Evolutionary conservation across 2,888 invertebrate genomes (phyloP), one percentile per base, ranked within the genome.

Genomic region (Ormyrus labotus): DNA sequence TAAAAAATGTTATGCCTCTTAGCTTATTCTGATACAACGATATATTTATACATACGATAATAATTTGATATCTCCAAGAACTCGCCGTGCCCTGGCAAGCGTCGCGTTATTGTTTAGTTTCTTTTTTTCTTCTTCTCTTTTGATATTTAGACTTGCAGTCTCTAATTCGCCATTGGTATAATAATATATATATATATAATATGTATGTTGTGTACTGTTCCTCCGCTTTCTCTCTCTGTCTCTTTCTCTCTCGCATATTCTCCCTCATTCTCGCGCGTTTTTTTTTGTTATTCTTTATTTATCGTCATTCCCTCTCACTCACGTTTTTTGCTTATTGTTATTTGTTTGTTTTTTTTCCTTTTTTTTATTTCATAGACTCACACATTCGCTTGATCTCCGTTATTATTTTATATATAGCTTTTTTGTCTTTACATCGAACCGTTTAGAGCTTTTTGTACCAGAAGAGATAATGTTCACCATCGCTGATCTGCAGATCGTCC

Each of bases 401-500:
- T 74, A 53, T 69, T 63, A 9, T 75, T 73, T 11, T 53, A 48
- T 58, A 19, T 70, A 53, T 51, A 9, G 55, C 11, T 61, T 70
- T 61, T 70, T 78, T 76, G 69, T 69, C 55, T 74, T 61, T 77
- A 61, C 63, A 77, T 81, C 74, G 79, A 83, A 84, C 81, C 81
- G 77, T 75, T 85, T 83, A 97, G 92, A 97, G 93, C 91, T 97
- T 96, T 92, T 97, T 97, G 92, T 97, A 97, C 97, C 97, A 97
- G 92, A 97, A 97, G 69, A 97, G 93, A 88, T 96, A 97, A 89
- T 96, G 96, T 89, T 97, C 96, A 34, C 96, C 96, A 86, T 97
- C 96, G 91, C 96, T 96, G 51, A 97, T 96, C 87, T 96, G 92
- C 84, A 97, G 92, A 88, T 97, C 97, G 89, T 97, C 97, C 53